Evolutionary conservation across 1,140 invertebrate genomes (phyloP).

Genomic region (Mactra quadrangularis): DNA sequence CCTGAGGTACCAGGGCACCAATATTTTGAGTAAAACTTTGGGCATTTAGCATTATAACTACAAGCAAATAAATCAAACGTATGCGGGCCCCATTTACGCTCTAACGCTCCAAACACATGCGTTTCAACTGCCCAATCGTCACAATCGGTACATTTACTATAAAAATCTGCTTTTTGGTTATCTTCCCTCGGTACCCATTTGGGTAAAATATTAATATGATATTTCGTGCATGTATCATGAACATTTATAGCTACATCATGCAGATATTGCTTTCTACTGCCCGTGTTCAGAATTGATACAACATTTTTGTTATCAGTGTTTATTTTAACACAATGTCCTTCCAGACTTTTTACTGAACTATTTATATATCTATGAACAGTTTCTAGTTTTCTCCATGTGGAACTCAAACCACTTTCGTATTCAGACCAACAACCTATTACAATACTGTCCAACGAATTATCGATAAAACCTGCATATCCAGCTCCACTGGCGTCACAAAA

Average conservation of each 20-base stretch:
- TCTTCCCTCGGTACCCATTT: constrained; percentile 34
- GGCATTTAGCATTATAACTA: constrained; percentile 32
- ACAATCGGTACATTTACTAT: constrained; percentile 21
- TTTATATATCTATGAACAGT: neutral
- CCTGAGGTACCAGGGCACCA: constrained; percentile 13
- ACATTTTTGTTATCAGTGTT: constrained; percentile 1
- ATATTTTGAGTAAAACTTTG: constrained; percentile 37
- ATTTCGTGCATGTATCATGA: constrained; percentile 5
- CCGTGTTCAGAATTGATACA: neutral
- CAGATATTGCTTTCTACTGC: neutral
- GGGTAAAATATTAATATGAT: neutral
- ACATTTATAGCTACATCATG: constrained; percentile 1
- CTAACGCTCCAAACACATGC: constrained; percentile 1
- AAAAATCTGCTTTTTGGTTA: constrained; percentile 21
- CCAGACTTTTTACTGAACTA: neutral
- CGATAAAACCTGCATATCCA: neutral
- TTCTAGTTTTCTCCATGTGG: neutral
- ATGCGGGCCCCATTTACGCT: constrained; percentile 26
- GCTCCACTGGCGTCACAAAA: neutral
- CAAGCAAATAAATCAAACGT: constrained; percentile 26
- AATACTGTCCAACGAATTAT: neutral
- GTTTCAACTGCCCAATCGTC: constrained; percentile 27
- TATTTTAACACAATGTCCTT: neutral
- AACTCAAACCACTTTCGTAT: neutral
- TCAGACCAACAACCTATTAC: constrained; percentile 16